phyloP scores from a whole-genome alignment of 2,888 invertebrate species.

The Trichopria drosophilae region DNA sequence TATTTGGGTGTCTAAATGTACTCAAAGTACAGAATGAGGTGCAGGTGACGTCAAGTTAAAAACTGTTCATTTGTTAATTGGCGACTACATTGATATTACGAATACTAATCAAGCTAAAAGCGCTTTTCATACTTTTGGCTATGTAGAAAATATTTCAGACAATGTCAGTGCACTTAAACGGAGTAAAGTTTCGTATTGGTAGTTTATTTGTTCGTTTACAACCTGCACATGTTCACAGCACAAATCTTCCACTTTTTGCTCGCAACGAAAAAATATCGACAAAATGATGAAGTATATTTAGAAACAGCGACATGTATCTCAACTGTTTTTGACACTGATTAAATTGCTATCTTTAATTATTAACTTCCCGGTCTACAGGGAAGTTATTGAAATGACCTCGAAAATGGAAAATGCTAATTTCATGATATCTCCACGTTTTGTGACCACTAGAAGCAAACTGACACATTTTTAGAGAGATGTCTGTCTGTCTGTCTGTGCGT shows the following conservation, averaged over 20 bases:
- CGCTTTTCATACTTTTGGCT: conserved; percentile 11
- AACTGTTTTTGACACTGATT: conserved; percentile 22
- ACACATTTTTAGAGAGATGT: too few species aligned
- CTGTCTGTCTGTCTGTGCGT: too few species aligned
- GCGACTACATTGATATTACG: conserved; percentile 18
- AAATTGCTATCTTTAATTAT: too few species aligned
- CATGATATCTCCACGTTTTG: too few species aligned
- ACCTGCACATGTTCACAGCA: conserved; percentile 15
- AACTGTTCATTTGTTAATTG: conserved; percentile 1
- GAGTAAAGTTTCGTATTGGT: conserved; percentile 25
- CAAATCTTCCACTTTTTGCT: conserved; percentile 28
- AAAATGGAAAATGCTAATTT: too few species aligned
- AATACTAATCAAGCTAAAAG: conserved; percentile 16
- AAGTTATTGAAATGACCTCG: too few species aligned
- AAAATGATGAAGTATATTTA: conserved; percentile 18
- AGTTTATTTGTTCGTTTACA: conserved; percentile 26
- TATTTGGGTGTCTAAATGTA: conserved; percentile 22
- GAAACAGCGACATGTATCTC: conserved; percentile 21
- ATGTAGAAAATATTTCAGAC: conserved; percentile 11
- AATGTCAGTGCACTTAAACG: conserved; percentile 22
- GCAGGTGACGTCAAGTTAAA: conserved; percentile 18
- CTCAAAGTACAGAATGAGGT: conserved; percentile 31
- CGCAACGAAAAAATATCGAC: conserved; percentile 25
- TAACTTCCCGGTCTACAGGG: too few species aligned
- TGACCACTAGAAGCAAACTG: too few species aligned